Base-by-base conservation (phyloP, 2,797 vertebrate species). In the Tauraco hartlaubi region DNA sequence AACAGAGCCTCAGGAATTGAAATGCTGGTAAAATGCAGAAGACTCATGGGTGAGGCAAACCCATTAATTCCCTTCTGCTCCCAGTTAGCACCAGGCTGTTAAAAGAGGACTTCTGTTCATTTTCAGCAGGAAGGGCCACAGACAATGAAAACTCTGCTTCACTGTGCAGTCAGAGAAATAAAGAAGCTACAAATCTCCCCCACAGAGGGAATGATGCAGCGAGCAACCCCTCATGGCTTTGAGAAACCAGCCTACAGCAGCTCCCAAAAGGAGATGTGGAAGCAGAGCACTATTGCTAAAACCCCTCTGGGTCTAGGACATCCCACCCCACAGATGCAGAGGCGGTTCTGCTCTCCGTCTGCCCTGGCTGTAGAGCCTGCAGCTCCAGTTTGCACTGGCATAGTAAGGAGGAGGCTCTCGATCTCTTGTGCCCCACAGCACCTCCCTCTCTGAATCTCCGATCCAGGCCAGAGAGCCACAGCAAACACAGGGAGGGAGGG, bases 201-300 rank as follows among this genome's bases (percentile, higher is more conserved):
- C 85, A 85, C 1, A 80, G 92, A 93, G 92, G 92, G 93, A 94
- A 94, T 15, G 78, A 84, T 84, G 83, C 63, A 64, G 63, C 56
- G 74, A 90, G 56, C 55, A 91, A 69, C 39, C 35, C 31, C 41
- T 81, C 55, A 35, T 2, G 44, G 69, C 63, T 90, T 28, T 54
- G 71, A 85, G 52, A 90, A 94, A 90, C 29, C 46, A 83, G 85
- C 79, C 85, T 78, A 56, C 35, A 49, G 74, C 44, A 79, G 21
- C 90, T 86, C 83, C 54, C 58, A 15, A 63, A 82, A 74, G 68
- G 64, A 96, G 75, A 31, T 85, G 52, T 93, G 78, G 44, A 87
- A 92, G 79, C 33, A 73, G 46, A 83, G n/a, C 28, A n/a, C 17
- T 79, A 49, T 20, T 76, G 67, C 74, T 83, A 85, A 81, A 86